Percentiles rank a stretch among this genome's conserved stretches.
Conservation (phyloP, 1,140 invertebrate species). For the Glossosoma conforme region DNA sequence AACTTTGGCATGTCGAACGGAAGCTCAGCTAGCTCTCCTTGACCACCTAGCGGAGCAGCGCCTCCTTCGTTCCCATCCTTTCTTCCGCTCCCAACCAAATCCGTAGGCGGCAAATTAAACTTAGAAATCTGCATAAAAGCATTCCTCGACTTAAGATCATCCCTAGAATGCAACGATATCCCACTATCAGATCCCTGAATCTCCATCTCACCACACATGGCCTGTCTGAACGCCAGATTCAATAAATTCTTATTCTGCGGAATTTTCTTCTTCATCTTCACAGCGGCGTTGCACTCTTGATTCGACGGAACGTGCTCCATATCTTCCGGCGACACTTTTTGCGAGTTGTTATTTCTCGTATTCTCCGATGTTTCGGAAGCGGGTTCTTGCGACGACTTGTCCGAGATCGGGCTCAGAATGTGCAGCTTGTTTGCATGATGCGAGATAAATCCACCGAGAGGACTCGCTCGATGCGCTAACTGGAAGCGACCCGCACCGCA, state of each 20-base stretch:
- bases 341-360: slow-evolving; percentile 71
- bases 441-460: slow-evolving; percentile 58
- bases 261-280: slow-evolving; percentile 55
- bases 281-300: slow-evolving; percentile 44
- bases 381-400: slow-evolving; percentile 84
- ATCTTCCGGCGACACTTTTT: slow-evolving; percentile 63
- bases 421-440: slow-evolving; percentile 70
- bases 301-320: slow-evolving; percentile 41
- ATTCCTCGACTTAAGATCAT: slow-evolving; percentile 63
- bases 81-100: slow-evolving; percentile 43
- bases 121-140: slow-evolving; percentile 57
- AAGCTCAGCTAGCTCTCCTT: slow-evolving; percentile 64
- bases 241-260: slow-evolving; percentile 74
- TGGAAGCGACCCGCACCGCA: slow-evolving; percentile 58
- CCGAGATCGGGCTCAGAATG: slow-evolving; percentile 82
- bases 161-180: slow-evolving; percentile 75
- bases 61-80: slow-evolving; percentile 42
- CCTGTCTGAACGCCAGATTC: slow-evolving; percentile 61
- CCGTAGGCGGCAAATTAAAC: slow-evolving; percentile 42
- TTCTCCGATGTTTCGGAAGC: slow-evolving; percentile 72
- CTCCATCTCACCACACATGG: slow-evolving; percentile 61
- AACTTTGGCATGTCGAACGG: slow-evolving; percentile 90
- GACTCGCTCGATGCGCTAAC: slow-evolving; percentile 52
- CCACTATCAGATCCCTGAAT: slow-evolving; percentile 81
- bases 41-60: too few species aligned